Evolutionary conservation across 2,113 vertebrate species (phyloP), one percentile per base, ranked within the genome.

Genomic region (Silurus glanis): DNA sequence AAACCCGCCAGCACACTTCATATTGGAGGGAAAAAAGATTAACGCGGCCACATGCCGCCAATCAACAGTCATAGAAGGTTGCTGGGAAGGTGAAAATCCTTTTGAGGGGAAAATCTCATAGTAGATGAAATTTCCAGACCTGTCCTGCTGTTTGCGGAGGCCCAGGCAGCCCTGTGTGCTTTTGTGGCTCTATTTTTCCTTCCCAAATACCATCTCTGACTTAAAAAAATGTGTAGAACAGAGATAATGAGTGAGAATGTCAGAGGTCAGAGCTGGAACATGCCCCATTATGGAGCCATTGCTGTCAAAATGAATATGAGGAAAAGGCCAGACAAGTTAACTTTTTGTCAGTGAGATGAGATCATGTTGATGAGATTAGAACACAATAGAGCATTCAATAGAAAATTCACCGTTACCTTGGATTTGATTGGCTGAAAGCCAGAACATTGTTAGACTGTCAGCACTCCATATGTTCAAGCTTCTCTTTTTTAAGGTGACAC

Each of bases 51-150:
- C 58, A 17, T 10, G 58, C 69, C 69, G 64, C 45, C 81, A 61
- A n/a, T 80, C 85, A 71, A 75, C 74, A 86, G 25, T 1, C 83
- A 85, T 25, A n/a, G 58, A 78, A 66, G 6, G 12, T 83, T 84
- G 28, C 49, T 55, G 76, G 8, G 10, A 7, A 78, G 71, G 83
- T n/a, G n/a, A 14, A 8, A 86, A 75, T 82, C 86, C 64, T 83
- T 86, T 87, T 85, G 71, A 61, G 71, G 80, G 85, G 85, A 82
- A 89, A 84, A 83, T 56, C 45, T n/a, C 9, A 5, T 47, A 78
- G 76, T 82, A 84, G 56, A 86, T 85, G 62, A 67, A 78, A 87
- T 85, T 89, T 89, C 85, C 85, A 87, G 85, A 9, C 53, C 79
- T 62, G 37, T 71, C 82, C 62, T 82, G 56, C 78, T 83, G 80